Percentiles rank a stretch among this genome's conserved stretches.
These are phyloP conservation scores for Porphyrio hochstetteri DNA, from an alignment of 2,113 vertebrate species.

Conservation along the genomic window DNA sequence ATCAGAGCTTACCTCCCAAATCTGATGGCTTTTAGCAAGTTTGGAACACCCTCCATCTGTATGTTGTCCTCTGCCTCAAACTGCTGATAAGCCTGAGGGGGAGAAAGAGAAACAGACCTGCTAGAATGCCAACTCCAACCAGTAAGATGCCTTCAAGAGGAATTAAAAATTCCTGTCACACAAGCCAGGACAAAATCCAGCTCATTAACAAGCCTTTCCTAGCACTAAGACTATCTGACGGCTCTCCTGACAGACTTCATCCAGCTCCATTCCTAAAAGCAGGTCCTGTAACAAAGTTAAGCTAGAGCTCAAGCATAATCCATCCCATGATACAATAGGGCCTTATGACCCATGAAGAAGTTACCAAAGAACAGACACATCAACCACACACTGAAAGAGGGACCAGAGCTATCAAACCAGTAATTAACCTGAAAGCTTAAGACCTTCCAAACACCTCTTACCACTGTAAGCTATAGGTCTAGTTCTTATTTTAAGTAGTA, in stretches of 20 bases:
- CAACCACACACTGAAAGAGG: neutral
- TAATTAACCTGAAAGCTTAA: neutral
- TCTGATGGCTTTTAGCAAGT: slow-evolving; percentile 79
- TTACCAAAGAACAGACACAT: neutral
- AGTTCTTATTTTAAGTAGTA: neutral
- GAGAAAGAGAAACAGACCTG: slow-evolving; percentile 82
- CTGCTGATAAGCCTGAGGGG: slow-evolving; percentile 80
- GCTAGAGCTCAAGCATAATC: neutral
- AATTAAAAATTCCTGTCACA: slow-evolving; percentile 41
- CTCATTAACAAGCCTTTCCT: neutral
- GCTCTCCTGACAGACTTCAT: slow-evolving; percentile 27
- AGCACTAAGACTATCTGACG: slow-evolving; percentile 10
- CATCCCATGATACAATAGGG: neutral
- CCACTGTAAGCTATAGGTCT: neutral
- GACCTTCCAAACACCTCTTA: neutral
- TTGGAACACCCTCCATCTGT: slow-evolving; percentile 80
- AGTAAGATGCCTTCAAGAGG: slow-evolving; percentile 57
- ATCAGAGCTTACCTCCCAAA: slow-evolving; percentile 80
- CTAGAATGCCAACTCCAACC: slow-evolving; percentile 75
- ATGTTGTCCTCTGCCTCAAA: slow-evolving; percentile 81
- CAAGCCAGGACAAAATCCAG: slow-evolving; percentile 42
- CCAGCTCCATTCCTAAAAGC: neutral
- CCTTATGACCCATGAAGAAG: neutral
- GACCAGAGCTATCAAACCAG: neutral
- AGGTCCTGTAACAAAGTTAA: slow-evolving; percentile 25